These are phyloP conservation scores for Ectropis grisescens DNA, from an alignment of 1,140 invertebrate genomes.

Conservation along the genomic window DNA sequence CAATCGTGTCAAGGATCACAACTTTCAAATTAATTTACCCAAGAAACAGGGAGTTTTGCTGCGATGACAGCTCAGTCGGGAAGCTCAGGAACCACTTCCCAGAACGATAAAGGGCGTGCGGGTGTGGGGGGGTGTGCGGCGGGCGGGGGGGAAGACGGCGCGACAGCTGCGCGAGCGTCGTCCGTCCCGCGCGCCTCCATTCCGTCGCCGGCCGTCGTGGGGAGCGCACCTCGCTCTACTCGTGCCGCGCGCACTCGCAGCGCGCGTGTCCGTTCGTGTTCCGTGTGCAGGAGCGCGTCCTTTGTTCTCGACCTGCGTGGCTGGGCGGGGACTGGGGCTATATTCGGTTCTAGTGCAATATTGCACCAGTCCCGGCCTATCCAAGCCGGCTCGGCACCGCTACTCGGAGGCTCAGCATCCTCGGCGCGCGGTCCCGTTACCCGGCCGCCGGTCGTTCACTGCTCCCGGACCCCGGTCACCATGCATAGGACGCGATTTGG, in stretches of 20 bases:
- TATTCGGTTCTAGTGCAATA: constrained; percentile 59
- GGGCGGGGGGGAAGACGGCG: constrained; percentile 24
- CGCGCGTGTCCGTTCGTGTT: constrained; percentile 21
- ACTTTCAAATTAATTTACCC: constrained; percentile 34
- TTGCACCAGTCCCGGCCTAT: constrained; percentile 69
- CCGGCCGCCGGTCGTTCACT: constrained; percentile 36
- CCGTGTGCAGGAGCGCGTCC: constrained; percentile 25
- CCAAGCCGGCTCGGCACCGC: constrained; percentile 62
- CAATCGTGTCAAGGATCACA: constrained; percentile 53
- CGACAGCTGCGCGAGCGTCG: constrained; percentile 55
- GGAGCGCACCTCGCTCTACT: constrained; percentile 18
- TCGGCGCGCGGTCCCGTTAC: constrained; percentile 62
- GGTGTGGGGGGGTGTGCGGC: constrained; percentile 15
- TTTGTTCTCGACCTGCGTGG: constrained; percentile 56
- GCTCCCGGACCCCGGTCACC: constrained; percentile 63
- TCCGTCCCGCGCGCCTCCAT: constrained; percentile 24
- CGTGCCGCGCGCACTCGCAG: constrained; percentile 20
- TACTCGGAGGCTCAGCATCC: constrained; percentile 55
- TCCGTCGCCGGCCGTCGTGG: constrained; percentile 33
- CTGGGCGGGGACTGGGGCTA: constrained; percentile 60
- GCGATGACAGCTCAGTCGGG: constrained; percentile 43
- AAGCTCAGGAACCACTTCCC: constrained; percentile 68
- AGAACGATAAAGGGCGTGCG: constrained; percentile 62
- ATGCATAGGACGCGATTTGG: constrained; percentile 66
- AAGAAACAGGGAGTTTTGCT: constrained; percentile 26